Percentiles rank a stretch among this genome's conserved stretches.
phyloP scores from a whole-genome alignment of 2,797 vertebrate species.

The Anniella stebbinsi region DNA sequence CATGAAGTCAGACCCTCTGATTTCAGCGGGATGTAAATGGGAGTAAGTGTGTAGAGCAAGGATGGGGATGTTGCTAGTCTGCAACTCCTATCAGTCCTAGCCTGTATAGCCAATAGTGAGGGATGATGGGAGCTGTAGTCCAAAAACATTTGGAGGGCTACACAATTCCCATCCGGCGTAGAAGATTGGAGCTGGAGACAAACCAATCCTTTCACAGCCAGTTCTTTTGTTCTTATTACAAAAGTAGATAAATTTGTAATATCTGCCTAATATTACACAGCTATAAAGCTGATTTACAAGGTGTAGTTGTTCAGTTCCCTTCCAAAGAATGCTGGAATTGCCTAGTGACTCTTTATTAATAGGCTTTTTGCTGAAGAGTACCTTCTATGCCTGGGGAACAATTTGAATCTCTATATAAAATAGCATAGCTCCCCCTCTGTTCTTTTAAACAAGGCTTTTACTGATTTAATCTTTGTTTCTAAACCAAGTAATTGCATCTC shows the following conservation, averaged over 20 bases:
- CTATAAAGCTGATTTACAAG: background rate
- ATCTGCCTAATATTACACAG: background rate
- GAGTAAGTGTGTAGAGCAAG: background rate
- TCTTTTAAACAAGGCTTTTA: background rate
- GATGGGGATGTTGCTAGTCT: background rate
- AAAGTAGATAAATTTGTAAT: background rate
- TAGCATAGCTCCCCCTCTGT: background rate
- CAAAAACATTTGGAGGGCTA: background rate
- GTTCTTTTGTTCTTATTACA: background rate
- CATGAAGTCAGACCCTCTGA: background rate
- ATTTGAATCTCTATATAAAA: background rate
- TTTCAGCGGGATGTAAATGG: background rate
- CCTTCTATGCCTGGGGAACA: background rate
- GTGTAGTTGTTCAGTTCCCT: constrained; percentile 3
- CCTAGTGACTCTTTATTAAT: background rate
- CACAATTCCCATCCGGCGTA: too few species aligned
- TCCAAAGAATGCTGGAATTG: background rate
- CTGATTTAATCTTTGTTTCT: constrained; percentile 20
- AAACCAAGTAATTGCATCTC: background rate
- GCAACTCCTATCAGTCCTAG: background rate
- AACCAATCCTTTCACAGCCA: background rate
- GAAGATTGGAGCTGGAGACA: background rate
- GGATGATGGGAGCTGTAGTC: background rate
- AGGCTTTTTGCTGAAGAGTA: background rate
- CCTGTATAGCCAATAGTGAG: background rate